These are phyloP conservation scores for Eristalis intricaria DNA, from an alignment of 2,888 invertebrate species.

Conservation along the genomic window DNA sequence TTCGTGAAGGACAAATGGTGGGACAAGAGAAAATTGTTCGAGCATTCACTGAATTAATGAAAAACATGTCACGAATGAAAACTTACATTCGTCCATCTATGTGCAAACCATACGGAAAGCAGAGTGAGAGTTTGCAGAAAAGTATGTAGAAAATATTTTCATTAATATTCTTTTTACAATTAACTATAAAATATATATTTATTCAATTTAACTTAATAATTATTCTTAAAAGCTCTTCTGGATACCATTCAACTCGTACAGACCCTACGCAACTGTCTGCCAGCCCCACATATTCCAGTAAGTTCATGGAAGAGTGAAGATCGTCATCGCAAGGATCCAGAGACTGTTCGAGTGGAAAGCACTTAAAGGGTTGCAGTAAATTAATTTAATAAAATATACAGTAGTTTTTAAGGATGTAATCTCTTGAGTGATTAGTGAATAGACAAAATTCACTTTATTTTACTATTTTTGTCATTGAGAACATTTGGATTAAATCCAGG, in stretches of 20 bases:
- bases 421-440: neutral
- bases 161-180: too few relatives aligned
- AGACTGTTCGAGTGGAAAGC: constrained; percentile 57
- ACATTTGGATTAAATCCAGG: constrained; percentile 59
- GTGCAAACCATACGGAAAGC: constrained; percentile 95
- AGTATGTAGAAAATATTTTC: constrained; percentile 83
- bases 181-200: too few relatives aligned
- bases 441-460: neutral
- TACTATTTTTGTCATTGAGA: constrained; percentile 19
- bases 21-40: constrained; percentile 93
- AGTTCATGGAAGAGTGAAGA: constrained; percentile 95
- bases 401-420: constrained; percentile 22
- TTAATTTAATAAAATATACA: constrained; percentile 3
- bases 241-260: constrained; percentile 94
- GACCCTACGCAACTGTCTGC: constrained; percentile 91
- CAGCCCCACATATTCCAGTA: constrained; percentile 93
- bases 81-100: constrained; percentile 93
- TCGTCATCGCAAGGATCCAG: constrained; percentile 83
- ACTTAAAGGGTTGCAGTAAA: constrained; percentile 30
- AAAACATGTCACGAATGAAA: constrained; percentile 94
- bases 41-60: constrained; percentile 92
- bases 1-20: constrained; percentile 81
- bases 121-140: constrained; percentile 93
- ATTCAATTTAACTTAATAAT: neutral
- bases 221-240: constrained; percentile 85